A percentile compares a stretch with the other conserved stretches of the same genome.
Evolutionary conservation across 2,797 vertebrate species (phyloP).

Genomic region (Caiman crocodilus): DNA sequence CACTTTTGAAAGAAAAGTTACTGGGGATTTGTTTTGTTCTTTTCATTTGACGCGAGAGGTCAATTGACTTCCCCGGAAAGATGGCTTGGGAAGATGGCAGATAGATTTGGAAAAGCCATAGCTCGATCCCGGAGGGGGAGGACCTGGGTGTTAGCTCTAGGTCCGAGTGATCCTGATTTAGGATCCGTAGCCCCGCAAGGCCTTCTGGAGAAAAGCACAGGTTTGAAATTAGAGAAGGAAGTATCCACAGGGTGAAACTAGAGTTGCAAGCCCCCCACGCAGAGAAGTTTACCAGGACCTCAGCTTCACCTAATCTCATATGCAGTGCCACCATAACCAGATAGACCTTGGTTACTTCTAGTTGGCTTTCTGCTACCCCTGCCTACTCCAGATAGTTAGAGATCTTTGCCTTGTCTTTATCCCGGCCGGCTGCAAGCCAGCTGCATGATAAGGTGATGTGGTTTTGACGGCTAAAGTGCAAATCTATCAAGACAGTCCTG

Average conservation of each 20-base stretch:
- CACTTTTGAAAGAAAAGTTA: background rate
- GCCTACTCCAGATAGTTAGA: background rate
- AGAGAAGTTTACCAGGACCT: background rate
- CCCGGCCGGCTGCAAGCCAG: background rate
- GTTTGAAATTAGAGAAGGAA: background rate
- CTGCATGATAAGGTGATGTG: background rate
- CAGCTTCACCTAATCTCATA: background rate
- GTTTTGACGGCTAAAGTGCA: background rate
- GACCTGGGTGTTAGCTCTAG: background rate
- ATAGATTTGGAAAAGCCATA: background rate
- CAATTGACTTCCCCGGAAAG: background rate
- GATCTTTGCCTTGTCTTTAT: background rate
- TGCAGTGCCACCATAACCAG: background rate
- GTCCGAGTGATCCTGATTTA: background rate
- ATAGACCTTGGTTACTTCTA: no score
- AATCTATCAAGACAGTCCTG: background rate
- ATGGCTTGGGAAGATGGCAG: background rate
- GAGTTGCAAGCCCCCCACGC: background rate
- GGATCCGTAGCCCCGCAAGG: background rate
- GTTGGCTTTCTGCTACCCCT: background rate
- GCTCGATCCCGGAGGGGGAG: background rate
- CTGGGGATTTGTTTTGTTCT: background rate
- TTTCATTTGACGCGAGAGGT: background rate
- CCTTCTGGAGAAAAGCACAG: background rate
- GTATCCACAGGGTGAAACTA: background rate